Base-by-base conservation (phyloP, 2,797 vertebrate species). In the Philypnodon macrostomus region DNA sequence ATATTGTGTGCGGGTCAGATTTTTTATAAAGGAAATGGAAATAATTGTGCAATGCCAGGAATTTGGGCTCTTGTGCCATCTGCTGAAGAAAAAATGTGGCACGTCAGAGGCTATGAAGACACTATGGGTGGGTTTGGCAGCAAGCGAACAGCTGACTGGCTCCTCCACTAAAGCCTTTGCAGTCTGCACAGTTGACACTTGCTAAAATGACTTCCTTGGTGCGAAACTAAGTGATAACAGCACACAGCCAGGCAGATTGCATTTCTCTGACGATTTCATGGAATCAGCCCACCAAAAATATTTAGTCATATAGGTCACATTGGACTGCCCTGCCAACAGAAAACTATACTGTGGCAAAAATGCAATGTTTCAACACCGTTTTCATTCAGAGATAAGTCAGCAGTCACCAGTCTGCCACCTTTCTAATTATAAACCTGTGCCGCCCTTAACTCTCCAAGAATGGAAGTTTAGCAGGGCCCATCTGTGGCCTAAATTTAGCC, bases 401-500 rank as follows among this genome's bases (percentile, higher is more conserved):
- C 47, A 36, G 42, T 15, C 47, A 9, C 36, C 47, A 37, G 36
- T 66, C 69, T 85, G 79, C 78, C 89, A 88, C 85, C 80, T 83
- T 80, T 89, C 93, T 94, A 94, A 92, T 92, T 91, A 90, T 95
- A 93, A 89, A 76, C 74, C 63, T 27, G 72, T 49, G 73, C 73
- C n/a, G n/a, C n/a, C n/a, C 58, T 61, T 56, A 66, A 58, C 75
- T 75, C 73, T 89, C 93, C 93, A 88, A 93, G 91, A 93, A 95
- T 93, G 93, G 90, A 93, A 93, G 88, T 92, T 77, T 79, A 79
- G 85, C 83, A 89, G 83, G 91, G 86, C 90, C 91, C 90, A 90
- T 86, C 62, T 73, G 72, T 80, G 84, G 80, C 93, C 96, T 97
- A 93, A 94, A 90, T 95, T 44, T 97, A 96, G 90, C 80, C 79